phyloP scores from a whole-genome alignment of 2,797 vertebrate species.

The Spinus olivaceus region DNA sequence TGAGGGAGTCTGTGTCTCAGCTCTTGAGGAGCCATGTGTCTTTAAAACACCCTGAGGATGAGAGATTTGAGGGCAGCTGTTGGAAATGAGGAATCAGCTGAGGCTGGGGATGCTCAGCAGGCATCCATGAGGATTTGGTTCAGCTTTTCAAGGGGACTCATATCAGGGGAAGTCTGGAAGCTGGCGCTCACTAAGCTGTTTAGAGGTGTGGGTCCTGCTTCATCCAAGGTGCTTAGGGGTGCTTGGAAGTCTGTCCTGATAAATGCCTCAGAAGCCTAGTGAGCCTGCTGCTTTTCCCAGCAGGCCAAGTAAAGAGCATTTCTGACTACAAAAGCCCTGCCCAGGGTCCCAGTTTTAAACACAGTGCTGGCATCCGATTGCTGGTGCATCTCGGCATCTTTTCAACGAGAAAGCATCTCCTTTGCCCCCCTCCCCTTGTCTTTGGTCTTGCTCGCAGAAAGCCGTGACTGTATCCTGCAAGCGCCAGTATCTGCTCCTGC shows the following conservation, averaged over 20 bases:
- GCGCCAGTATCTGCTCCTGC: background rate
- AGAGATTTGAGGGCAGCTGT: background rate
- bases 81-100: background rate
- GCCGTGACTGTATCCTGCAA: background rate
- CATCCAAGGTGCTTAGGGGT: fast-evolving
- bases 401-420: background rate
- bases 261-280: background rate
- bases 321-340: background rate
- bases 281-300: background rate
- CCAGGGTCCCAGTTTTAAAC: background rate
- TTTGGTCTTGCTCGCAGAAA: conserved; percentile 3
- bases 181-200: background rate
- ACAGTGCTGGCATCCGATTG: background rate
- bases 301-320: background rate
- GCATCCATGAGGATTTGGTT: background rate
- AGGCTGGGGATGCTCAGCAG: background rate
- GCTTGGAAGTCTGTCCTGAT: background rate
- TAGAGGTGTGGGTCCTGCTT: background rate
- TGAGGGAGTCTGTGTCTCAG: background rate
- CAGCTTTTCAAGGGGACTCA: background rate
- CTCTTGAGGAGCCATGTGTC: background rate
- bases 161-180: background rate
- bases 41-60: background rate
- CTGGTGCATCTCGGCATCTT: background rate
- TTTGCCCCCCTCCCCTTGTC: background rate